phyloP scores from a whole-genome alignment of 2,888 invertebrate genomes.

The Eueremaeus valkanovi region DNA sequence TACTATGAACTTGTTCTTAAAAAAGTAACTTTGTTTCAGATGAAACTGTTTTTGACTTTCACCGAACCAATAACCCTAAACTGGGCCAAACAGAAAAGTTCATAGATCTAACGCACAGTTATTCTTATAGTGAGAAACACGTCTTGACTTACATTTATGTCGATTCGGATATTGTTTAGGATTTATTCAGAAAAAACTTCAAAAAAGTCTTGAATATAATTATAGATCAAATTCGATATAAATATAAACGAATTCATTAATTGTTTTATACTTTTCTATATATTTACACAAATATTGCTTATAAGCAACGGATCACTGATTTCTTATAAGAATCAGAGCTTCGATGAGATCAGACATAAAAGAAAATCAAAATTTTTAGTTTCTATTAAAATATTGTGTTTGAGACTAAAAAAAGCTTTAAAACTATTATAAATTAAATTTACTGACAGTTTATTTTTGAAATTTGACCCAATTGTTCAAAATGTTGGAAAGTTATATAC shows the following conservation, averaged over 20 bases:
- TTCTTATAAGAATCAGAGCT: no score
- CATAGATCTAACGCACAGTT: constrained; percentile 2
- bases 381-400: no score
- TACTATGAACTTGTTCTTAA: constrained; percentile 17
- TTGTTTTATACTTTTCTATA: background rate
- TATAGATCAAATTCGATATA: no score
- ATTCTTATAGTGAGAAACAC: background rate
- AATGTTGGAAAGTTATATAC: no score
- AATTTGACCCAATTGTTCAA: background rate
- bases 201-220: no score
- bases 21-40: background rate
- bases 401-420: no score
- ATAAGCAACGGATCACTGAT: no score
- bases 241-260: background rate
- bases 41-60: constrained; percentile 5
- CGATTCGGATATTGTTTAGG: background rate
- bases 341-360: no score
- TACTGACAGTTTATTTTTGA: constrained; percentile 1
- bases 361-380: no score
- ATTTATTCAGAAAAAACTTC: no score
- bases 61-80: constrained; percentile 27
- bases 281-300: background rate
- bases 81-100: constrained; percentile 6
- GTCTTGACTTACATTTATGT: background rate
- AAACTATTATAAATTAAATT: background rate